Conservation (phyloP, 2,888 invertebrate species). For the Luperina testacea region DNA sequence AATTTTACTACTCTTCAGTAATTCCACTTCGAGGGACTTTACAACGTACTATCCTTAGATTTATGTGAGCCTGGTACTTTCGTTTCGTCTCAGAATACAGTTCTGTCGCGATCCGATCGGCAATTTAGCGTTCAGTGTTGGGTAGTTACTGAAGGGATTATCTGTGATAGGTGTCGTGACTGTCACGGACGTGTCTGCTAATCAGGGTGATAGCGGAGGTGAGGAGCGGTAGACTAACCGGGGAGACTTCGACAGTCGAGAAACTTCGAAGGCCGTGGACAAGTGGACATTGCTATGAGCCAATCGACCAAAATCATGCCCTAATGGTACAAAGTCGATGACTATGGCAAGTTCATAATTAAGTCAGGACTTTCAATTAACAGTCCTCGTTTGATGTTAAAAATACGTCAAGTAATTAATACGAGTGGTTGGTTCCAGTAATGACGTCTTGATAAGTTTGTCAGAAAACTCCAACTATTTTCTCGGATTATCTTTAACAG, state of each 20-base stretch:
- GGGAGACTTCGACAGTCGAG: neutral
- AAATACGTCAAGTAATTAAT: neutral
- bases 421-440: too few species aligned
- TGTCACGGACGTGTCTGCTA: neutral
- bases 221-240: neutral
- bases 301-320: neutral
- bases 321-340: too few species aligned
- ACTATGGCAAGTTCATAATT: neutral
- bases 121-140: slow-evolving; percentile 4
- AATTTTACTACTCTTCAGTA: slow-evolving; percentile 25
- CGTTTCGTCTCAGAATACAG: slow-evolving; percentile 5
- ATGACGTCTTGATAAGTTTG: neutral
- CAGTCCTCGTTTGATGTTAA: neutral
- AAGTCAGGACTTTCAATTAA: neutral
- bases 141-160: slow-evolving; percentile 6
- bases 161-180: slow-evolving; percentile 3
- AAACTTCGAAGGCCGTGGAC: neutral
- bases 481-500: neutral
- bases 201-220: neutral
- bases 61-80: slow-evolving; percentile 44
- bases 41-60: slow-evolving; percentile 24
- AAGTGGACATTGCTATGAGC: neutral
- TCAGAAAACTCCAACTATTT: neutral
- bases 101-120: neutral
- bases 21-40: slow-evolving; percentile 27